A percentile compares a stretch with the other conserved stretches of the same genome.
phyloP scores from a whole-genome alignment of 2,797 vertebrate genomes.

The Falco berigora region DNA sequence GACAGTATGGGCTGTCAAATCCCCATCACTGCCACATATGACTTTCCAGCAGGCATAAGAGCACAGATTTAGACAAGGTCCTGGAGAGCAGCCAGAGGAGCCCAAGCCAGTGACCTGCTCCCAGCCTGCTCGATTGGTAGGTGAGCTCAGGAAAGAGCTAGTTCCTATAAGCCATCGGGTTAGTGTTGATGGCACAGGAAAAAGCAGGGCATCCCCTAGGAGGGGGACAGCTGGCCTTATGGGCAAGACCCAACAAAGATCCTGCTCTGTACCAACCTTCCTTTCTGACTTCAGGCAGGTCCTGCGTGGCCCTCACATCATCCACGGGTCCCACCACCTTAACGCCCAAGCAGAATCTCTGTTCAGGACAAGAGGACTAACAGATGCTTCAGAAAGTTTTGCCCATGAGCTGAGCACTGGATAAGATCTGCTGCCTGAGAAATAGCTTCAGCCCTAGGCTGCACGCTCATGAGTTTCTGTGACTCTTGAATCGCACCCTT shows the following conservation, averaged over 20 bases:
- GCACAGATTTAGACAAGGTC: background rate
- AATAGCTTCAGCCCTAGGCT: background rate
- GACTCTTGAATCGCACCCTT: background rate
- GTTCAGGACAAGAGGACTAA: background rate
- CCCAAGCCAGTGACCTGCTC: background rate
- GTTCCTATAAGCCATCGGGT: background rate
- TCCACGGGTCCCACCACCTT: background rate
- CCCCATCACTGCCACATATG: background rate
- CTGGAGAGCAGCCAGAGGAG: background rate
- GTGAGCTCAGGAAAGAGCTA: background rate
- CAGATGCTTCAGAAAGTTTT: background rate
- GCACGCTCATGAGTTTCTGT: background rate
- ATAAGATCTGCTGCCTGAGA: background rate
- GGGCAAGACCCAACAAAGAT: background rate
- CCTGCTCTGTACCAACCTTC: background rate
- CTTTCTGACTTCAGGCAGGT: background rate
- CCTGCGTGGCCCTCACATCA: background rate
- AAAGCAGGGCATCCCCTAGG: background rate
- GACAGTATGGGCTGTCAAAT: background rate
- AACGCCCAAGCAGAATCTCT: background rate
- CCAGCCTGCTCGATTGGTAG: background rate
- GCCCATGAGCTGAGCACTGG: background rate
- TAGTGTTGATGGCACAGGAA: background rate
- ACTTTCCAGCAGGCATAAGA: background rate
- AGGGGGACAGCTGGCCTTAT: background rate